Evolutionary conservation across 2,113 vertebrate species (phyloP).

Genomic region (Sminthopsis crassicaudata): DNA sequence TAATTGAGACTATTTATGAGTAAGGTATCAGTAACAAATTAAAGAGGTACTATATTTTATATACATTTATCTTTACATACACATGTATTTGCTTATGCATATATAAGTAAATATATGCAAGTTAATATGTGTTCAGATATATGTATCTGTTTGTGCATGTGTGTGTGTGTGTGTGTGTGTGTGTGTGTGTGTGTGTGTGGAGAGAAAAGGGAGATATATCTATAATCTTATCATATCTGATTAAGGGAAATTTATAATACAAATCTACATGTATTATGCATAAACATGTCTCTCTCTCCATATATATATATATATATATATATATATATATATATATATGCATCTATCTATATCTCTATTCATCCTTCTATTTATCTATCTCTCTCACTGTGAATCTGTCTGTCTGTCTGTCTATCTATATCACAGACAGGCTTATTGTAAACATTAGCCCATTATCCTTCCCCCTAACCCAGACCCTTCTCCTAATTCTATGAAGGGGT

Average conservation of each 20-base stretch:
- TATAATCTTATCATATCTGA: background rate
- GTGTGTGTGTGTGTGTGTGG: too few species aligned
- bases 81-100: background rate
- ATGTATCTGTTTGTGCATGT: too few species aligned
- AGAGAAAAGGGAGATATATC: too few species aligned
- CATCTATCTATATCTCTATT: too few species aligned
- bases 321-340: too few species aligned
- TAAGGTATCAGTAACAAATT: background rate
- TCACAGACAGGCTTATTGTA: background rate
- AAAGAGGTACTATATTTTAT: background rate
- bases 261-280: background rate
- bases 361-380: too few species aligned
- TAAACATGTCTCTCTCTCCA: background rate
- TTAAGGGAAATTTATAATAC: background rate
- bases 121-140: too few species aligned
- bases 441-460: background rate
- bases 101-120: too few species aligned
- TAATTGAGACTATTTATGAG: background rate
- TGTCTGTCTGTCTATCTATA: background rate
- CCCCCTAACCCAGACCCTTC: background rate
- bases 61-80: accelerated
- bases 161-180: too few species aligned
- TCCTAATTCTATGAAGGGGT: background rate
- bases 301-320: too few species aligned
- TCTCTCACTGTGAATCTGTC: too few species aligned